Conservation (phyloP, 2,888 invertebrate genomes). For the Anthophora plumipes region DNA sequence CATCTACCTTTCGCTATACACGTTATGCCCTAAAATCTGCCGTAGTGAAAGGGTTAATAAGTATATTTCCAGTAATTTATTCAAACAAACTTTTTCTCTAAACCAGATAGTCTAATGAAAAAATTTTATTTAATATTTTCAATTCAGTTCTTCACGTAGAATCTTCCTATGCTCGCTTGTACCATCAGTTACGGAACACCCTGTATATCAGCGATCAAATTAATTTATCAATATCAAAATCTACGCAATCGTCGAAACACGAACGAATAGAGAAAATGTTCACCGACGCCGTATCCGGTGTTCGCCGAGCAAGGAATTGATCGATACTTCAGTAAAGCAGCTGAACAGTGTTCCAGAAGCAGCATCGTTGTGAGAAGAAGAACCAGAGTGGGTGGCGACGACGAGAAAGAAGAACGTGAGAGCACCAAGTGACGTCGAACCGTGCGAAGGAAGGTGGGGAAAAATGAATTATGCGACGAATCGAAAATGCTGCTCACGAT, state of each 20-base stretch:
- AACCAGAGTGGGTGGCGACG: constrained; percentile 30
- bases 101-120: too few relatives aligned
- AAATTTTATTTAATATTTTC: too few relatives aligned
- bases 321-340: constrained; percentile 61
- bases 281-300: constrained; percentile 7
- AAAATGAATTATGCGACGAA: constrained; percentile 76
- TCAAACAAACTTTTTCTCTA: too few relatives aligned
- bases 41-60: too few relatives aligned
- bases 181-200: too few relatives aligned
- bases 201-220: not conserved
- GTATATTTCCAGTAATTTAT: too few relatives aligned
- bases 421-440: constrained; percentile 44
- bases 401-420: constrained; percentile 19
- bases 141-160: too few relatives aligned
- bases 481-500: constrained; percentile 78
- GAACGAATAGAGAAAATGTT: constrained; percentile 17
- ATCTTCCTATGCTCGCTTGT: too few relatives aligned
- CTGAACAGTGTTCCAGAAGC: constrained; percentile 48
- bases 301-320: constrained; percentile 50
- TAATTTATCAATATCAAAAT: not conserved
- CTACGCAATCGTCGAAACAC: not conserved
- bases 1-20: too few relatives aligned
- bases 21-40: too few relatives aligned
- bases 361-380: constrained; percentile 21
- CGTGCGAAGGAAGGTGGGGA: constrained; percentile 28